Evolutionary conservation across 2,113 vertebrate species (phyloP), one percentile per base, ranked within the genome.

Genomic region (Pygoscelis antarcticus): DNA sequence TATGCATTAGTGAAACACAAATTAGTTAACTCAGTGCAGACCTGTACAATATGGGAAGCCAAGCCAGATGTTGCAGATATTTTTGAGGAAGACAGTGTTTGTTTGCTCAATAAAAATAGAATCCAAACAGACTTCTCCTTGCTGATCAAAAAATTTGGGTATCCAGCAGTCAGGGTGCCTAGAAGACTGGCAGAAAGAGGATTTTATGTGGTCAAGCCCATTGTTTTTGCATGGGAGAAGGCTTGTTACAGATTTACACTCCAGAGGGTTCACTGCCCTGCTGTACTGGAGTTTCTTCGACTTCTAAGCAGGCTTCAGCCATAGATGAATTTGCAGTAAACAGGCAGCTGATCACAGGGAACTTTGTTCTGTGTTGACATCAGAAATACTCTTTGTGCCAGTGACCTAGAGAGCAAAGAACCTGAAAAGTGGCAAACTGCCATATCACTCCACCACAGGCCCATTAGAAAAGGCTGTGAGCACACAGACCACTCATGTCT

Each of bases 291-390:
- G 38, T 79, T 72, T 66, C 38, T 81, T 85, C 77, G 58, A 32
- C 55, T 76, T 66, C 61, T 38, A 42, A 83, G 60, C 26, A 74
- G 21, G 46, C 46, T 77, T 88, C n/a, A 69, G 27, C 11, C 47
- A 25, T 13, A 90, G 89, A 87, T 85, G 87, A 89, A 57, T 60
- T 96, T 89, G 47, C 29, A 76, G 87, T 91, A 97, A 97, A 94
- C 91, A 93, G 29, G 54, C 46, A 91, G 51, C 40, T 93, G 91
- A 81, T 78, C 94, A 90, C 46, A 80, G 77, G 34, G 91, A 93
- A 95, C 94, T 96, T 96, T 97, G 95, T 85, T 94, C 95, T 86
- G 3, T 96, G 78, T 83, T 93, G 84, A 95, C 91, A 96, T 94
- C 49, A 80, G 66, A 96, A 91, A 80, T 62, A 87, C 16, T 80